Evolutionary conservation across 2,113 vertebrate species (phyloP).

Genomic region (Pelecanus crispus): DNA sequence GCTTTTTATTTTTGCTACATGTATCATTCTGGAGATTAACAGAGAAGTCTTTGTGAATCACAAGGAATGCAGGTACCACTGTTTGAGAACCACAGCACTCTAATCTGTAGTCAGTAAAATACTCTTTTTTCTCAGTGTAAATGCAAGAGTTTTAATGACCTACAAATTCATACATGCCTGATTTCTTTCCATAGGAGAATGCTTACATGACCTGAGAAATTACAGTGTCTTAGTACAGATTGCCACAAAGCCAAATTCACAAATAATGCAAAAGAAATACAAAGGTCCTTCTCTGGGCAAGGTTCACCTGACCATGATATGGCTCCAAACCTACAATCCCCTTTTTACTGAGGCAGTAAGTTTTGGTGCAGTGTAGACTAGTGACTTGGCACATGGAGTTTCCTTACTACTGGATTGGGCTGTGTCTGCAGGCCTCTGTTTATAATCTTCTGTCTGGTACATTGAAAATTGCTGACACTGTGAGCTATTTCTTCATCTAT

Average conservation of each 20-base stretch:
- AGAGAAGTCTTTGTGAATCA: background rate
- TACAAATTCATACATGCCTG: background rate
- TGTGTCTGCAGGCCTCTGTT: background rate
- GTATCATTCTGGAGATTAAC: background rate
- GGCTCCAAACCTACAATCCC: background rate
- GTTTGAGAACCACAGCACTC: background rate
- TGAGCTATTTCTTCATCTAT: slow-evolving; percentile 1
- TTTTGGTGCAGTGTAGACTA: background rate
- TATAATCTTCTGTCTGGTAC: background rate
- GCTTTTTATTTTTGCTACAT: background rate
- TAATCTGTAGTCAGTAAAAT: background rate
- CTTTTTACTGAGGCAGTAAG: background rate
- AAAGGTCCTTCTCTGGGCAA: background rate
- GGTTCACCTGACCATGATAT: background rate
- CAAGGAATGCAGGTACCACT: background rate
- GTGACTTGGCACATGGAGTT: background rate
- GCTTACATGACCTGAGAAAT: background rate
- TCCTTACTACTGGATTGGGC: background rate
- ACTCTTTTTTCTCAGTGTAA: background rate
- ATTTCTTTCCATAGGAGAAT: background rate
- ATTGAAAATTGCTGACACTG: background rate
- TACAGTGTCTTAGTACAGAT: background rate
- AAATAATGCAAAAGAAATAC: background rate
- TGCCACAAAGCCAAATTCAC: background rate
- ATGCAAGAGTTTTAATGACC: background rate